Evolutionary conservation across 2,888 invertebrate species (phyloP).

Genomic region (Apoderus coryli): DNA sequence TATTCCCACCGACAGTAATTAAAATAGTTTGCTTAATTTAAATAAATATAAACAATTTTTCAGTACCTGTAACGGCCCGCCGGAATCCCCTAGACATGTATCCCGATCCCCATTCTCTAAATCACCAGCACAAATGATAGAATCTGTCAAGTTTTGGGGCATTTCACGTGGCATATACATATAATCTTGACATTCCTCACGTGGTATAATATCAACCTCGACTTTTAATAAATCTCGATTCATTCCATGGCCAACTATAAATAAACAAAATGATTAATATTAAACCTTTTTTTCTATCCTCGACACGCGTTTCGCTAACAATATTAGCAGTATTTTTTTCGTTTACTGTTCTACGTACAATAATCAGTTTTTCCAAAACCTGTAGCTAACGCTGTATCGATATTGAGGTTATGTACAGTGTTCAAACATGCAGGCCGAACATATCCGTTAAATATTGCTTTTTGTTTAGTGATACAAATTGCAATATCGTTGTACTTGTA

Average conservation of each 20-base stretch:
- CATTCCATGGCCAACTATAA: background rate
- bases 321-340: too few species aligned
- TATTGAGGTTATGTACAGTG: constrained; percentile 1
- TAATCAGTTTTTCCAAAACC: constrained; percentile 11
- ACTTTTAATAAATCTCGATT: constrained; percentile 12
- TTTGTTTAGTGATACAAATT: constrained; percentile 8
- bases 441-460: constrained; percentile 10
- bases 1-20: too few species aligned
- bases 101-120: constrained; percentile 14
- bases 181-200: constrained; percentile 7
- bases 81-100: constrained; percentile 18
- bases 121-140: constrained; percentile 15
- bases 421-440: constrained; percentile 14
- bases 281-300: too few species aligned
- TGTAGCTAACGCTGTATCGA: constrained; percentile 6
- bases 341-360: constrained; percentile 11
- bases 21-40: too few species aligned
- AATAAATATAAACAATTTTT: too few species aligned
- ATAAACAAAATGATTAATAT: background rate
- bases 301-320: too few species aligned
- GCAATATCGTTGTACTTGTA: constrained; percentile 14
- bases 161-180: constrained; percentile 7
- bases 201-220: constrained; percentile 9
- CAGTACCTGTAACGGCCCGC: constrained; percentile 18
- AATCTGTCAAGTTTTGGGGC: constrained; percentile 9